A percentile compares a stretch with the other conserved stretches of the same genome.
Conservation (phyloP, 2,797 vertebrate species). For the Chiloscyllium punctatum region DNA sequence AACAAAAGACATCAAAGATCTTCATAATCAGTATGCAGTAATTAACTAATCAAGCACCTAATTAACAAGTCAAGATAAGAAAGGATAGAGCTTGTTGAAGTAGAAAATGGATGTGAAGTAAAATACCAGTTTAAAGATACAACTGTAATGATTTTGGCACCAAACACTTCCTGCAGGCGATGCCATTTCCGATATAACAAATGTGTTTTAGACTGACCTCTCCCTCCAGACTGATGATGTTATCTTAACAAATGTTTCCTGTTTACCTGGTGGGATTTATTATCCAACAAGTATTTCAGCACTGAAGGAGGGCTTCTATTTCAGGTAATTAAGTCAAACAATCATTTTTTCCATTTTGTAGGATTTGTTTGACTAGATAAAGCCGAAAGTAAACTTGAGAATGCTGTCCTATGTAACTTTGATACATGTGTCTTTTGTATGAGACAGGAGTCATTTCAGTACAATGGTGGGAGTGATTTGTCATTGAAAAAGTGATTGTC, state of each 20-base stretch:
- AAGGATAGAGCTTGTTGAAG: neutral
- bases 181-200: constrained; percentile 30
- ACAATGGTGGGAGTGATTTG: neutral
- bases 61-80: neutral
- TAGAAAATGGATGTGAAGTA: neutral
- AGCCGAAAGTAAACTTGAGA: neutral
- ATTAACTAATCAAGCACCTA: neutral
- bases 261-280: constrained; percentile 28
- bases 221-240: constrained; percentile 7
- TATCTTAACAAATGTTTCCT: constrained; percentile 36
- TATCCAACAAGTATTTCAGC: constrained; percentile 17
- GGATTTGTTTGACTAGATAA: constrained; percentile 21
- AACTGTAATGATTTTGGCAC: neutral
- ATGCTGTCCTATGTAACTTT: neutral
- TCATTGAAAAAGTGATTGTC: neutral
- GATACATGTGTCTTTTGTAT: neutral
- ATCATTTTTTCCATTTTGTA: neutral
- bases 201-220: constrained; percentile 18
- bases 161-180: constrained; percentile 33
- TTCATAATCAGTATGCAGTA: neutral
- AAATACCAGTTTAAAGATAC: constrained; percentile 4
- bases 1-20: neutral
- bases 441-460: neutral
- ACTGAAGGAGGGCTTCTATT: neutral
- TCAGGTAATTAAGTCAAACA: constrained; percentile 30